Percentiles rank a stretch among this genome's conserved stretches.
These are phyloP conservation scores for Dipodomys stephensi DNA, from an alignment of 2,113 vertebrate genomes.

Conservation along the genomic window DNA sequence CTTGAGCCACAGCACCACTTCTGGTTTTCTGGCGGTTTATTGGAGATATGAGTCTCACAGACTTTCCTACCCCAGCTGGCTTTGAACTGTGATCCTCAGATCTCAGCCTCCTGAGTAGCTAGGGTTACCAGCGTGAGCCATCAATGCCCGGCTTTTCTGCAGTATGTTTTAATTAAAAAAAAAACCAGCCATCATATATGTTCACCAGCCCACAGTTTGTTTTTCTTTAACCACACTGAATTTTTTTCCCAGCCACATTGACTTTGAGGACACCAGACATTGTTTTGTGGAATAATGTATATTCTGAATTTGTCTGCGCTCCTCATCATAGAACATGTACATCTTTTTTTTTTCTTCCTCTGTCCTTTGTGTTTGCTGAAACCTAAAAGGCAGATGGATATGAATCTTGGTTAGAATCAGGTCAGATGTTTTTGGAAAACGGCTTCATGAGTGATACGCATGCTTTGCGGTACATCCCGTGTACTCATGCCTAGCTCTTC, in stretches of 20 bases:
- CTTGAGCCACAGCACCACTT: no score
- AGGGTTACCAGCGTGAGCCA: no score
- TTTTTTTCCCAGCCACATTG: background rate
- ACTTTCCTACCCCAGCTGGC: no score
- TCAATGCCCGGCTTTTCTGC: no score
- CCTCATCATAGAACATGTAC: background rate
- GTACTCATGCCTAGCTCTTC: background rate
- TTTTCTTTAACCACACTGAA: background rate
- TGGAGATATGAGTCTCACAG: no score
- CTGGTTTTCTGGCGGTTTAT: no score
- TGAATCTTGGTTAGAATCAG: background rate
- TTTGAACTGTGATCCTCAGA: no score
- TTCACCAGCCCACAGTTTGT: background rate
- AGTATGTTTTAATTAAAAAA: no score
- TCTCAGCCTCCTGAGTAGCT: no score
- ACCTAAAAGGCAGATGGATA: background rate
- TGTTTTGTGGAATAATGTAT: background rate
- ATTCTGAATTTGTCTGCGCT: background rate
- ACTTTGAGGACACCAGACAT: background rate
- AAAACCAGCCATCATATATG: no score
- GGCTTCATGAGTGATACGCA: background rate
- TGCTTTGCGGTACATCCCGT: background rate
- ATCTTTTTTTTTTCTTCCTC: background rate
- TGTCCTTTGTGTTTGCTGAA: background rate
- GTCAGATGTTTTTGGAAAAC: background rate